phyloP scores from a whole-genome alignment of 2,113 vertebrate species.

The Passer montanus region DNA sequence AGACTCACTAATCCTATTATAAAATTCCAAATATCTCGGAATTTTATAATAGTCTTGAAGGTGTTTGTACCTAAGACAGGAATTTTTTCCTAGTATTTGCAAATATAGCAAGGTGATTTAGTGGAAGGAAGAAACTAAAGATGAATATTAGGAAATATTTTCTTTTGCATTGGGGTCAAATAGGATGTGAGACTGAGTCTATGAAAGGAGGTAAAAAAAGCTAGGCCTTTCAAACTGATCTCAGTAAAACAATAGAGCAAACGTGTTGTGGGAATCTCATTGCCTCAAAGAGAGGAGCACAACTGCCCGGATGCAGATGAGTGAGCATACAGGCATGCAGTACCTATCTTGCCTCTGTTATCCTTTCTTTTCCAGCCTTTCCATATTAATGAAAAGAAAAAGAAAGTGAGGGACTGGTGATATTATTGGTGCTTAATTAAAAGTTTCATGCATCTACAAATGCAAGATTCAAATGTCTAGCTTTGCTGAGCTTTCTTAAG shows the following conservation, averaged over 20 bases:
- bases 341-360: background rate
- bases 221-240: background rate
- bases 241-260: background rate
- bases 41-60: background rate
- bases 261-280: background rate
- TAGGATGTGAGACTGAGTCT: background rate
- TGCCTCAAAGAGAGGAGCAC: background rate
- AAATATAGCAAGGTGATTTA: background rate
- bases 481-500: background rate
- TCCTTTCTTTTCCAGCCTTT: background rate
- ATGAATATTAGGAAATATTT: background rate
- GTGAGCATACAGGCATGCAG: background rate
- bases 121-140: background rate
- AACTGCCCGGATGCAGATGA: background rate
- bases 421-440: background rate
- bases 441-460: background rate
- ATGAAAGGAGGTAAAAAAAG: background rate
- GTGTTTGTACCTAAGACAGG: fast-evolving
- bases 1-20: background rate
- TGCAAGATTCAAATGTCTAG: background rate
- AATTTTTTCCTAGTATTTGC: background rate
- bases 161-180: background rate
- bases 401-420: fast-evolving
- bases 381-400: background rate
- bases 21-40: background rate